phyloP scores from a whole-genome alignment of 2,888 invertebrate genomes.

The Acronicta psi region DNA sequence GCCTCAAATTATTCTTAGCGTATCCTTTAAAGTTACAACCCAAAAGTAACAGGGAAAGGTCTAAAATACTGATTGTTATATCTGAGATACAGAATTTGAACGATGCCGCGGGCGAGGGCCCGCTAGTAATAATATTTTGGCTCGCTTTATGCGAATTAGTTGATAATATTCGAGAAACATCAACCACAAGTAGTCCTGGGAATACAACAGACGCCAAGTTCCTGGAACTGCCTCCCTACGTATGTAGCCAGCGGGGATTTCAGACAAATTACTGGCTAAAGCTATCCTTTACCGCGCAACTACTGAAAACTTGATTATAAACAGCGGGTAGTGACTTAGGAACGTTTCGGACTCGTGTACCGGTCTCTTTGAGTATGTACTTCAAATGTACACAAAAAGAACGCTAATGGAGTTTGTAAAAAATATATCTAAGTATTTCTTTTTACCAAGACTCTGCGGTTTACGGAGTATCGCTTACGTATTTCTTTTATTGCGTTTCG shows the following conservation, averaged over 20 bases:
- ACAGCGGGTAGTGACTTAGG: conserved; percentile 28
- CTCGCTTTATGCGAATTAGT: conserved; percentile 53
- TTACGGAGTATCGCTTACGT: not conserved
- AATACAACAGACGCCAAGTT: conserved; percentile 46
- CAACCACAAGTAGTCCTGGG: conserved; percentile 49
- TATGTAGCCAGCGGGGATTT: conserved; percentile 61
- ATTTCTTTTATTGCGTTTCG: conserved; percentile 7
- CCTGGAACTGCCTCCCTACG: conserved; percentile 40
- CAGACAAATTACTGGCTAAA: conserved; percentile 58
- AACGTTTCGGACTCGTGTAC: conserved; percentile 16
- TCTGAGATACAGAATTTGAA: conserved; percentile 24
- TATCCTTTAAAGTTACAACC: conserved; percentile 4
- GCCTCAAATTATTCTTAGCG: not conserved
- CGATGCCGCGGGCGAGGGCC: conserved; percentile 39
- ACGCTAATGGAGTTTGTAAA: conserved; percentile 11
- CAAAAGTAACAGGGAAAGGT: conserved; percentile 9
- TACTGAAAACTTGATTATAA: conserved; percentile 63
- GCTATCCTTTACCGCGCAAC: conserved; percentile 61
- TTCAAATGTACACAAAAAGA: conserved; percentile 25
- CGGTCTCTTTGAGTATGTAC: conserved; percentile 16
- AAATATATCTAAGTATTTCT: conserved; percentile 10
- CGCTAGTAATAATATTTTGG: conserved; percentile 53
- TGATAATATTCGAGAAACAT: conserved; percentile 55
- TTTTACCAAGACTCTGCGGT: conserved; percentile 13
- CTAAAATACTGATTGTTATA: conserved; percentile 18